Evolutionary conservation across 2,888 invertebrate species (phyloP), one percentile per base, ranked within the genome.

Genomic region (Hoplodrina blanda): DNA sequence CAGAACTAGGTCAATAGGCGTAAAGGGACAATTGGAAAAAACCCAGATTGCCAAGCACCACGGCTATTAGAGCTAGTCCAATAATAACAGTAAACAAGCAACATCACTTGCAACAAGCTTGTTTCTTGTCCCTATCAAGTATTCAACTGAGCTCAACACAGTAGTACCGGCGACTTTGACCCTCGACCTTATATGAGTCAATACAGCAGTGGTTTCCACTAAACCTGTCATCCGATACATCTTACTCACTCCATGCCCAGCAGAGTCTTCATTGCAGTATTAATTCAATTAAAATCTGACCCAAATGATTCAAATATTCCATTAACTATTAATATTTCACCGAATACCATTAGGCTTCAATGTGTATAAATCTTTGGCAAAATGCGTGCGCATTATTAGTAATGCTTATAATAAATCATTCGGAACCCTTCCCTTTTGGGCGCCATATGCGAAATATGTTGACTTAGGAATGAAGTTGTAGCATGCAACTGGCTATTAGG

Each of bases 251-350:
- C n/a, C 8, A 55, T 33, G 65, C 20, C 55, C 5, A 53, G 15
- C n/a, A n/a, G 61, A 56, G 73, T 75, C 68, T 64, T 65, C 67
- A 74, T 46, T 60, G 71, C 73, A 61, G 63, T 76, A 60, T 63
- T 76, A 80, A 76, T 73, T 84, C 65, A 81, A 85, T 85, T 81
- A 85, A 82, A 80, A 72, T 25, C 64, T 73, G 73, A 73, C 73
- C 59, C 33, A 66, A 73, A 79, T 73, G 54, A 69, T 69, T 71
- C 77, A 70, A 82, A 78, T 84, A 81, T 82, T 85, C 82, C 85
- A 86, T 88, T 87, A 82, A 82, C 70, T 79, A 75, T 85, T 85
- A 80, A 87, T 84, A 83, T 84, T 84, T 87, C 83, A 80, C 81
- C 80, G 82, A 84, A 83, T 76, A 82, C 78, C 81, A 84, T 85